Conservation (phyloP, 2,113 vertebrate genomes). For the Rhinogobius similis region DNA sequence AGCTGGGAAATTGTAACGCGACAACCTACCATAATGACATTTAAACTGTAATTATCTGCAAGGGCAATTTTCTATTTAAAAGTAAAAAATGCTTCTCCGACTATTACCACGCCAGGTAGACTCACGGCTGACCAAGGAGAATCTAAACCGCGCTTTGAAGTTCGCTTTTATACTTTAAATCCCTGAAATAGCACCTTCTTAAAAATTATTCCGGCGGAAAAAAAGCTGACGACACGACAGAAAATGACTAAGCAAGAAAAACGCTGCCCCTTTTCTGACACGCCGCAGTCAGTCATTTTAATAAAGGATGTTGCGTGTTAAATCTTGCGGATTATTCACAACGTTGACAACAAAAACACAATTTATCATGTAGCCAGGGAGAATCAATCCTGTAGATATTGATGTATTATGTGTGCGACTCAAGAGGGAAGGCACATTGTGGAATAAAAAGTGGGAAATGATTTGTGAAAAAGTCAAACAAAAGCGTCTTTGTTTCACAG, state of each 20-base stretch:
- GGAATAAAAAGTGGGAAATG: neutral
- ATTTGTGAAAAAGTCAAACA: no score
- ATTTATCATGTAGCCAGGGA: neutral
- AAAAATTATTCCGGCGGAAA: slow-evolving; percentile 1
- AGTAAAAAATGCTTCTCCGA: neutral
- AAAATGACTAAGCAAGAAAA: slow-evolving; percentile 12
- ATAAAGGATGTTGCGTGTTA: slow-evolving; percentile 6
- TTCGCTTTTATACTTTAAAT: slow-evolving; percentile 12
- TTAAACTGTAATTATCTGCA: neutral
- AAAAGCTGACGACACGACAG: slow-evolving; percentile 5
- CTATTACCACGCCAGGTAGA: neutral
- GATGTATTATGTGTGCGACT: neutral
- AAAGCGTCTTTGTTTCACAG: no score
- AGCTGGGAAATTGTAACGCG: neutral
- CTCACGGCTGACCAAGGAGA: slow-evolving; percentile 7
- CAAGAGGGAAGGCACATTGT: neutral
- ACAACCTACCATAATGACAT: neutral
- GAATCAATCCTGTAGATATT: neutral
- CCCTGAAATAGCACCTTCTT: slow-evolving; percentile 5
- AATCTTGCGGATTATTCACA: neutral
- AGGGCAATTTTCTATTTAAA: neutral
- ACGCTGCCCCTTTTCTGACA: slow-evolving; percentile 4
- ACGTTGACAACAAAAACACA: neutral
- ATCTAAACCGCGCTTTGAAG: slow-evolving; percentile 7
- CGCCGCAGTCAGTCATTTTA: neutral